Percentiles rank a stretch among this genome's conserved stretches.
phyloP scores from a whole-genome alignment of 2,888 invertebrate species.

The Catocala sponsa region DNA sequence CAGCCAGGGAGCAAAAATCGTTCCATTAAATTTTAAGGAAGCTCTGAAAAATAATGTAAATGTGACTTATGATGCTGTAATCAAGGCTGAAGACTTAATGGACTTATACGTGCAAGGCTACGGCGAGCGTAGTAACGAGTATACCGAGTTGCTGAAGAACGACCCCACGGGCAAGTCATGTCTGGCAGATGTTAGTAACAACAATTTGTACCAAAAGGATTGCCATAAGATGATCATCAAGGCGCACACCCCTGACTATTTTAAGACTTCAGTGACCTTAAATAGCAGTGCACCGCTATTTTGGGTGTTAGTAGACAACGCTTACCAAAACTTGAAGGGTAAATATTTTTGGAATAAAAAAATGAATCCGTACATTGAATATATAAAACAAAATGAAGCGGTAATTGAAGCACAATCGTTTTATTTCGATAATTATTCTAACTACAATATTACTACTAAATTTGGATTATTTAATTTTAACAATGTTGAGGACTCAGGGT shows the following conservation, averaged over 20 bases:
- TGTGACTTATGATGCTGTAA: conserved; percentile 76
- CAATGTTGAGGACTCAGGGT: conserved; percentile 33
- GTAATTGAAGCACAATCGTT: conserved; percentile 79
- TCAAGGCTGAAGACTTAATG: conserved; percentile 82
- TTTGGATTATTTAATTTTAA: conserved; percentile 77
- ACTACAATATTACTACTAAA: conserved; percentile 79
- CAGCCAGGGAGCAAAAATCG: conserved; percentile 76
- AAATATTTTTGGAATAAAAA: conserved; percentile 73
- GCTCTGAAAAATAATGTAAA: conserved; percentile 85
- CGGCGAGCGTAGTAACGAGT: conserved; percentile 82
- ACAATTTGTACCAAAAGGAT: conserved; percentile 86
- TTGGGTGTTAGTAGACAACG: conserved; percentile 76
- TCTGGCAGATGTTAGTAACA: conserved; percentile 80
- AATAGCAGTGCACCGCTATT: conserved; percentile 77
- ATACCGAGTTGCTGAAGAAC: conserved; percentile 79
- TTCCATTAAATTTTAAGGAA: conserved; percentile 83
- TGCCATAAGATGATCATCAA: conserved; percentile 87
- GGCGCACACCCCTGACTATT: conserved; percentile 86
- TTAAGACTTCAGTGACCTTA: conserved; percentile 80
- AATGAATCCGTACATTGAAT: conserved; percentile 74
- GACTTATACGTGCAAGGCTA: conserved; percentile 77
- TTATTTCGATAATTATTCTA: conserved; percentile 76
- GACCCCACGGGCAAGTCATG: conserved; percentile 82
- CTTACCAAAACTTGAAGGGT: conserved; percentile 73
- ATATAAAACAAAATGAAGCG: conserved; percentile 75